phyloP scores from a whole-genome alignment of 1,140 invertebrate genomes.

The Papilio machaon region DNA sequence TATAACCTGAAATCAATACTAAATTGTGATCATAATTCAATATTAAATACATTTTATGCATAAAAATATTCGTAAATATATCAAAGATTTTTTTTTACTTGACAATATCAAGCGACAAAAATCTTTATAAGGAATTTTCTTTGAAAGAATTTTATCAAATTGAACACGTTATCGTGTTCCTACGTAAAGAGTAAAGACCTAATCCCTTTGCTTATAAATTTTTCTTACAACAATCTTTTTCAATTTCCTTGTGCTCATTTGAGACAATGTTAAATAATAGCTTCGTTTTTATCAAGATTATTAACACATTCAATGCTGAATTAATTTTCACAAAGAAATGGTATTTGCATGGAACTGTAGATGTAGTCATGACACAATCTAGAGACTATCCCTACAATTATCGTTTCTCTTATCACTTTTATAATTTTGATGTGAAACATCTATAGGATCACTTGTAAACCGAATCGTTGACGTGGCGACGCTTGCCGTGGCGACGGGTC shows the following conservation, averaged over 20 bases:
- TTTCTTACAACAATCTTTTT: not conserved
- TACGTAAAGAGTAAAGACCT: not conserved
- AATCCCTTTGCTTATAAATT: not conserved
- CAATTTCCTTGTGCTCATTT: not conserved
- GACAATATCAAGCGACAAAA: not conserved
- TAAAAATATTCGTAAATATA: too few species aligned
- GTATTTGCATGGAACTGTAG: too few species aligned
- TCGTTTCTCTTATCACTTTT: too few species aligned
- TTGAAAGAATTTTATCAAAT: conserved; percentile 5
- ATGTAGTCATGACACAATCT: too few species aligned
- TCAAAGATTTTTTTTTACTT: not conserved
- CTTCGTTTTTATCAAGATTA: not conserved
- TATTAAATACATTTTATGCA: too few species aligned
- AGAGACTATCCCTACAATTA: too few species aligned
- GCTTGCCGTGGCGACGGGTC: too few species aligned
- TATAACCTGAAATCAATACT: too few species aligned
- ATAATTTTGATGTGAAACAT: too few species aligned
- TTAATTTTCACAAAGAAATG: too few species aligned
- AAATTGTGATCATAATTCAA: not conserved
- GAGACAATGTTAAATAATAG: conserved; percentile 5
- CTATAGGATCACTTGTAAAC: too few species aligned
- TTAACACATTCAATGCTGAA: not conserved
- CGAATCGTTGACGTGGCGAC: too few species aligned
- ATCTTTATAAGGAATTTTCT: not conserved
- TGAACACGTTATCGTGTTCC: not conserved